Conservation (phyloP, 2,113 vertebrate genomes). For the Delphinus delphis region DNA sequence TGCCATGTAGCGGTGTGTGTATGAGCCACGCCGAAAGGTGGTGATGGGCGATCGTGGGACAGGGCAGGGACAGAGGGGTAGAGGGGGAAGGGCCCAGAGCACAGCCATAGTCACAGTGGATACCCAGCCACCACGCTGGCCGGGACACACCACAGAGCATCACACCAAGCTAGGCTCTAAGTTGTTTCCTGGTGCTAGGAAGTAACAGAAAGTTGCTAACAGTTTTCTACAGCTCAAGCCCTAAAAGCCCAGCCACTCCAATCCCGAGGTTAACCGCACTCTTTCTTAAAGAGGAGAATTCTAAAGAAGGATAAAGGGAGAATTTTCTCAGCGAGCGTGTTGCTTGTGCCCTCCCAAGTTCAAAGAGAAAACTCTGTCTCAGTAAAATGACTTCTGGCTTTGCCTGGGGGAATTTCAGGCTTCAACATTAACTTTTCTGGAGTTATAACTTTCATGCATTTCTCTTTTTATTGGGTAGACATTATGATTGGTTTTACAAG, state of each 20-base stretch:
- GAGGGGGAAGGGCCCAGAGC: accelerated
- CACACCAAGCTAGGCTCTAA: accelerated
- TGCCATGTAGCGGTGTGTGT: accelerated
- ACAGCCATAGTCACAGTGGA: no score
- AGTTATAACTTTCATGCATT: slow-evolving; percentile 56
- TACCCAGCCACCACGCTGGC: not conserved
- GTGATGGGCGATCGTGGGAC: not conserved
- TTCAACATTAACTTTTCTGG: slow-evolving; percentile 62
- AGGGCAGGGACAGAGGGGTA: accelerated
- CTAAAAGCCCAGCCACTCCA: not conserved
- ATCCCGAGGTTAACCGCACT: not conserved
- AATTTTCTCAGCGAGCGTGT: slow-evolving; percentile 38
- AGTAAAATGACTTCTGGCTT: slow-evolving; percentile 57
- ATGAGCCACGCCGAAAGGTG: not conserved
- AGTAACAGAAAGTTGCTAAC: accelerated
- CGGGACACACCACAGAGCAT: not conserved
- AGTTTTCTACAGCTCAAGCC: not conserved
- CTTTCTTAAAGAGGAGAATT: not conserved
- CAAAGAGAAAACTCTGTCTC: slow-evolving; percentile 60
- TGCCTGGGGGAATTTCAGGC: slow-evolving; percentile 12
- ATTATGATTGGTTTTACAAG: slow-evolving; percentile 71
- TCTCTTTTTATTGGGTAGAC: slow-evolving; percentile 71
- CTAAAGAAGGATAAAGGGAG: not conserved
- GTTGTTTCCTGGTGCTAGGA: not conserved
- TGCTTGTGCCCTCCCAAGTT: slow-evolving; percentile 41